Conservation (phyloP, 2,888 invertebrate genomes). For the Fragum fragum region DNA sequence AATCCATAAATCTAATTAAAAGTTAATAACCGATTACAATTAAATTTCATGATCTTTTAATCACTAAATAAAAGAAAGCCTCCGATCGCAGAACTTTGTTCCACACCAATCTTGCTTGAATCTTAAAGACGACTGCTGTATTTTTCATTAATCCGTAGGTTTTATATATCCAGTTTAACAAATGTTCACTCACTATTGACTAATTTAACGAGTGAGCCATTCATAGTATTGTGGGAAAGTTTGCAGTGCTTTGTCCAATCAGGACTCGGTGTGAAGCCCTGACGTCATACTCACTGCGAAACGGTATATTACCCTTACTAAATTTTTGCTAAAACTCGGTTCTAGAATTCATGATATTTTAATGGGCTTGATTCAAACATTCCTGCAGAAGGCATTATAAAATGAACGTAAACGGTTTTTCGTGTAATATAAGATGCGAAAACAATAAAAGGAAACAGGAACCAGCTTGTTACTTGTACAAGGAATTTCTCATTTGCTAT, state of each 20-base stretch:
- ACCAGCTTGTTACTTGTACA: too few species aligned
- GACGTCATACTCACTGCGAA: neutral
- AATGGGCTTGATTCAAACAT: too few species aligned
- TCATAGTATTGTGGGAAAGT: constrained; percentile 20
- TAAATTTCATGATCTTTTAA: neutral
- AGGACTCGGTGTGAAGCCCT: neutral
- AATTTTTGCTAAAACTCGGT: too few species aligned
- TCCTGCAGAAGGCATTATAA: too few species aligned
- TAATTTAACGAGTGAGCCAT: constrained; percentile 9
- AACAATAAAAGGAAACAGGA: too few species aligned
- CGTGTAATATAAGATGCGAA: too few species aligned
- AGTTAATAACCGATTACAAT: neutral
- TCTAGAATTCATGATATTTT: too few species aligned
- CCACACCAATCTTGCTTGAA: too few species aligned
- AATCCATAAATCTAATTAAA: neutral
- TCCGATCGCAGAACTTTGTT: neutral
- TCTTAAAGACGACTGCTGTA: neutral
- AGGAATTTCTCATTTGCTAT: too few species aligned
- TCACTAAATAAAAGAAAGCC: neutral
- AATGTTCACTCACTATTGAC: neutral
- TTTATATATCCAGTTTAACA: neutral
- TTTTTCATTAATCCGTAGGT: neutral
- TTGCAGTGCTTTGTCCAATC: neutral
- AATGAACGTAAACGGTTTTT: too few species aligned
- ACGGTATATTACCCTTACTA: neutral